phyloP scores from a whole-genome alignment of 2,113 vertebrate species.

The Myodes glareolus region DNA sequence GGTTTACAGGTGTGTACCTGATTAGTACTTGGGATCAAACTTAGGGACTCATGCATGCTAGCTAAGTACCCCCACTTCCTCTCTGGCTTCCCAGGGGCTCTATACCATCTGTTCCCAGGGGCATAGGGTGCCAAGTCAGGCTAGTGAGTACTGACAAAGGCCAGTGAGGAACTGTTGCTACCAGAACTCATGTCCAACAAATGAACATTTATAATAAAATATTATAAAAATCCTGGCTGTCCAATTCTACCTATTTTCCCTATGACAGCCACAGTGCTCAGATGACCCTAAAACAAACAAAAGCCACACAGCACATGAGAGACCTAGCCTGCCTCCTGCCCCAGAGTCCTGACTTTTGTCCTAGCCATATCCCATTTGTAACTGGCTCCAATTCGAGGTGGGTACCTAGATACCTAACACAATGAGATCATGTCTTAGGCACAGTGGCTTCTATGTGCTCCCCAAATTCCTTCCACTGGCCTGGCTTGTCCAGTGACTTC shows the following conservation, averaged over 20 bases:
- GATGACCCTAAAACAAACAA: not conserved
- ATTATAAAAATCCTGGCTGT: not conserved
- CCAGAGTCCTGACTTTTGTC: slow-evolving; percentile 51
- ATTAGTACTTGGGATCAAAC: not conserved
- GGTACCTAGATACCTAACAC: slow-evolving; percentile 40
- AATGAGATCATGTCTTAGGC: slow-evolving; percentile 77
- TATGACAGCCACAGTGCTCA: not conserved
- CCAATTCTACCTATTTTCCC: not conserved
- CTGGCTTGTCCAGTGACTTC: slow-evolving; percentile 78
- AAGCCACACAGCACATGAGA: not conserved
- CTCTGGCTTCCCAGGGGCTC: not conserved
- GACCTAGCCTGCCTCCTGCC: slow-evolving; percentile 28
- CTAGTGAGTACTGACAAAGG: not conserved
- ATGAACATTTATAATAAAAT: not conserved
- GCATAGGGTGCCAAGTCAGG: not conserved
- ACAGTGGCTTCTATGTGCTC: slow-evolving; percentile 75
- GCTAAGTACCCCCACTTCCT: not conserved
- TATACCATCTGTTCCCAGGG: not conserved
- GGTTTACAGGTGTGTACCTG: not conserved
- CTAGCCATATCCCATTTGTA: slow-evolving; percentile 29
- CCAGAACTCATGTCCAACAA: not conserved
- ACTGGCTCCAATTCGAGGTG: slow-evolving; percentile 51
- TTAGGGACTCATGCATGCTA: not conserved
- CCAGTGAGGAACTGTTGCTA: not conserved
- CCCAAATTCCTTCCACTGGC: slow-evolving; percentile 75